A percentile compares a stretch with the other conserved stretches of the same genome.
These are phyloP conservation scores for Gastracanthus pulcherrimus DNA, from an alignment of 2,888 invertebrate genomes.

Conservation along the genomic window DNA sequence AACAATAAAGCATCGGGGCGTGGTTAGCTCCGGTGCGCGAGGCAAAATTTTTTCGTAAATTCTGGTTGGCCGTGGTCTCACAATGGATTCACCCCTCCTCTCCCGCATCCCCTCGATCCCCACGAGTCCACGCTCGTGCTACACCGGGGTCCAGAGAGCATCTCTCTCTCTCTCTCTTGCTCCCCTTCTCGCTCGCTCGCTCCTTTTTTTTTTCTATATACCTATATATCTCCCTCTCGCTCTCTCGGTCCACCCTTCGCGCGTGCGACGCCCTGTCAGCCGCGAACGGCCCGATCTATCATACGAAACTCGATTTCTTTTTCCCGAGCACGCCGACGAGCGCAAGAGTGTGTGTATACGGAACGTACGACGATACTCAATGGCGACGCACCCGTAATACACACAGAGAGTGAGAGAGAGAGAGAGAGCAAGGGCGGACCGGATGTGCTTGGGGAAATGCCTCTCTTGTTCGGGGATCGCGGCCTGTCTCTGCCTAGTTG, in stretches of 20 bases:
- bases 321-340: slow-evolving; percentile 59
- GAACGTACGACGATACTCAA: slow-evolving; percentile 66
- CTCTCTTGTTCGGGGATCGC: slow-evolving; percentile 34
- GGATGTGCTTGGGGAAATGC: slow-evolving; percentile 63
- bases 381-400: slow-evolving; percentile 59
- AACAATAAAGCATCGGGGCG: slow-evolving; percentile 44
- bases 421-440: neutral
- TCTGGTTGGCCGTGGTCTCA: slow-evolving; percentile 69
- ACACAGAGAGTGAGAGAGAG: neutral
- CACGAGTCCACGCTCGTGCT: no score
- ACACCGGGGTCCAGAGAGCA: slow-evolving; percentile 40
- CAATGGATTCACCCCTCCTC: slow-evolving; percentile 55
- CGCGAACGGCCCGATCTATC: slow-evolving; percentile 73
- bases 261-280: slow-evolving; percentile 50
- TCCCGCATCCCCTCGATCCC: slow-evolving; percentile 9
- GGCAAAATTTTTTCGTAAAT: slow-evolving; percentile 65
- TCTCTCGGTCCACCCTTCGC: slow-evolving; percentile 66
- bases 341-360: neutral
- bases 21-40: slow-evolving; percentile 31
- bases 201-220: neutral
- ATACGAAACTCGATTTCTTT: slow-evolving; percentile 75
- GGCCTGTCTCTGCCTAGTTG: no score
- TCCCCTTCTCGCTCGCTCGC: neutral
- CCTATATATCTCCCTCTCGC: slow-evolving; percentile 51
- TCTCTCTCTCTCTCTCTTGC: slow-evolving; percentile 11